These are phyloP conservation scores for Drosophila teissieri DNA, from an alignment of 1,140 invertebrate species.

Conservation along the genomic window DNA sequence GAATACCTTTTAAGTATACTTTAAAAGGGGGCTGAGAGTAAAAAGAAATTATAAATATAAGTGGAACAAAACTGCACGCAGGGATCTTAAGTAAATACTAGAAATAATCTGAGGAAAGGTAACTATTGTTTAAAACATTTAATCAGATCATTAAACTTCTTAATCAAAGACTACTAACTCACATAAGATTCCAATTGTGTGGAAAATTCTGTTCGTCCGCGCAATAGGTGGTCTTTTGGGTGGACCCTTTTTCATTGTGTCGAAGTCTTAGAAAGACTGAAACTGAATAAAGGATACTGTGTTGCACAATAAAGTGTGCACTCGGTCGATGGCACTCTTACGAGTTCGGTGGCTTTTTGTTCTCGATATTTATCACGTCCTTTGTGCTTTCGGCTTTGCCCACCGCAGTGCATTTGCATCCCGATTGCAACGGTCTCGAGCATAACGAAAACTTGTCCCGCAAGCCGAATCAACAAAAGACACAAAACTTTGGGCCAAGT, in stretches of 20 bases:
- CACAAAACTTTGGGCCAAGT: slow-evolving; percentile 49
- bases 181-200: background rate
- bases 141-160: too few species aligned
- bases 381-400: slow-evolving; percentile 3
- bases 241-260: background rate
- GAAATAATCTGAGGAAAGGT: too few species aligned
- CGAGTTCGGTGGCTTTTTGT: slow-evolving; percentile 42
- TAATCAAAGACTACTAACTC: too few species aligned
- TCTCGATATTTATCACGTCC: slow-evolving; percentile 41
- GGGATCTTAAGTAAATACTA: too few species aligned
- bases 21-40: too few species aligned
- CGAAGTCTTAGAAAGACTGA: background rate
- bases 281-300: background rate
- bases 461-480: slow-evolving; percentile 26
- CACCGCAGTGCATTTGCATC: slow-evolving; percentile 67
- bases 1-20: too few species aligned
- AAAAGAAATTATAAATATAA: too few species aligned
- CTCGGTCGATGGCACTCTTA: slow-evolving; percentile 31
- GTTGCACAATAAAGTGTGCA: slow-evolving; percentile 3
- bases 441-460: slow-evolving; percentile 46
- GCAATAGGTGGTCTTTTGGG: too few species aligned
- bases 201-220: background rate
- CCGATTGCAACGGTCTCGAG: slow-evolving; percentile 56
- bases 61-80: too few species aligned
- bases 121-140: too few species aligned